phyloP scores from a whole-genome alignment of 2,113 vertebrate species.

The Semnornis frantzii region DNA sequence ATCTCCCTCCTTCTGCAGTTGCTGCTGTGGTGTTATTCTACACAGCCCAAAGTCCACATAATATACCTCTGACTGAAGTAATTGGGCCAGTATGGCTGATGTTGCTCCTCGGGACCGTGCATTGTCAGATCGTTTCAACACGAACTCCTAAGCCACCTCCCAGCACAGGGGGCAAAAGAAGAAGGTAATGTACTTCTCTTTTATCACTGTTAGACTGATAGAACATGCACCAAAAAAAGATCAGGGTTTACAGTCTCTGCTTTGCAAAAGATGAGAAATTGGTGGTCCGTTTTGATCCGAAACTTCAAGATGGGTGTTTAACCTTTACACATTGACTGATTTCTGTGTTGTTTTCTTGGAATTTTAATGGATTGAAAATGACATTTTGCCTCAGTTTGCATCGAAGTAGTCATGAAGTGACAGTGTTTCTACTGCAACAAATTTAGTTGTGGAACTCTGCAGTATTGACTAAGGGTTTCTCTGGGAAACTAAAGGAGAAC shows the following conservation, averaged over 20 bases:
- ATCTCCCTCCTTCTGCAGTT: slow-evolving; percentile 78
- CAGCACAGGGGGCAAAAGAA: slow-evolving; percentile 87
- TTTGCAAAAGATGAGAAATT: not conserved
- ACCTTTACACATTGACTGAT: not conserved
- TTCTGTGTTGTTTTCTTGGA: not conserved
- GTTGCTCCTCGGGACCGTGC: slow-evolving; percentile 96
- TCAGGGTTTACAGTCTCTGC: not conserved
- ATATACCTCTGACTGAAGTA: slow-evolving; percentile 93
- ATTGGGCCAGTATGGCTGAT: slow-evolving; percentile 93
- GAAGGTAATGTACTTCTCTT: slow-evolving; percentile 79
- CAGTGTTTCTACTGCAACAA: not conserved
- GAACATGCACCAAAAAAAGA: not conserved
- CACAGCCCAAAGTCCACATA: slow-evolving; percentile 83
- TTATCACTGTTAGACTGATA: not conserved
- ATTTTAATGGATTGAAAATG: not conserved
- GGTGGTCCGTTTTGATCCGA: not conserved
- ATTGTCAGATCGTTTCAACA: slow-evolving; percentile 99
- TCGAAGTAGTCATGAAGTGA: not conserved
- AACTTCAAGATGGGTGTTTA: not conserved
- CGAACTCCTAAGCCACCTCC: slow-evolving; percentile 89
- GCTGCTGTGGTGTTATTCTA: slow-evolving; percentile 87
- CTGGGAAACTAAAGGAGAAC: not conserved
- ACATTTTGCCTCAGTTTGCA: not conserved
- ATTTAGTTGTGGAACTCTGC: not conserved
- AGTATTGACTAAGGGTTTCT: not conserved